These are phyloP conservation scores for Rattus rattus DNA, from an alignment of 2,113 vertebrate genomes.

Conservation along the genomic window DNA sequence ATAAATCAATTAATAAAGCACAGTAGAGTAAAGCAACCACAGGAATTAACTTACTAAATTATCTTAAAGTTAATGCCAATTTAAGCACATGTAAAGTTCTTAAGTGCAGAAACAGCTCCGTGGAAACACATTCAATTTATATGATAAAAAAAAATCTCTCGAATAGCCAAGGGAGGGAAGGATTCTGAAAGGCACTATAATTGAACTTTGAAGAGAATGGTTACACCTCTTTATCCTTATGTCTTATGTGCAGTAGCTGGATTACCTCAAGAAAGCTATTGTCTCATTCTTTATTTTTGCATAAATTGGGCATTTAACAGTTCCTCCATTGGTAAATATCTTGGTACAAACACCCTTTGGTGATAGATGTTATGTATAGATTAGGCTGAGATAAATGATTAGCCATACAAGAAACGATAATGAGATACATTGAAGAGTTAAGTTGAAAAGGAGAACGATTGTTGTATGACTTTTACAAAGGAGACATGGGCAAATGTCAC, in stretches of 20 bases:
- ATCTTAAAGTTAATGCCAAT: background rate
- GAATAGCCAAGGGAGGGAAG: background rate
- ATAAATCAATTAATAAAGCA: background rate
- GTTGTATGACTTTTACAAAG: background rate
- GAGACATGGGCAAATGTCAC: background rate
- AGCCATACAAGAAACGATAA: background rate
- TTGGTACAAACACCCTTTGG: background rate
- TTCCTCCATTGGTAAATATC: background rate
- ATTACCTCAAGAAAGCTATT: background rate
- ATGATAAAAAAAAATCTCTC: background rate
- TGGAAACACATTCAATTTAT: background rate
- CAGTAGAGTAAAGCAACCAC: background rate
- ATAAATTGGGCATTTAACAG: background rate
- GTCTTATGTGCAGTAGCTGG: background rate
- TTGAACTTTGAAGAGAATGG: background rate
- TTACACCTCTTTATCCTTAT: background rate
- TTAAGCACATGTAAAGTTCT: background rate
- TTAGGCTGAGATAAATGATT: background rate
- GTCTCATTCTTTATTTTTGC: background rate
- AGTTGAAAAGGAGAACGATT: background rate
- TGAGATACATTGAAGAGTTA: background rate
- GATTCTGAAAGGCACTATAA: background rate
- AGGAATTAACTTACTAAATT: background rate
- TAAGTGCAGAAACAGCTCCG: background rate
- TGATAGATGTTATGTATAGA: background rate